These are phyloP conservation scores for Sycobia sp. DNA, from an alignment of 1,140 invertebrate genomes.

Conservation along the genomic window DNA sequence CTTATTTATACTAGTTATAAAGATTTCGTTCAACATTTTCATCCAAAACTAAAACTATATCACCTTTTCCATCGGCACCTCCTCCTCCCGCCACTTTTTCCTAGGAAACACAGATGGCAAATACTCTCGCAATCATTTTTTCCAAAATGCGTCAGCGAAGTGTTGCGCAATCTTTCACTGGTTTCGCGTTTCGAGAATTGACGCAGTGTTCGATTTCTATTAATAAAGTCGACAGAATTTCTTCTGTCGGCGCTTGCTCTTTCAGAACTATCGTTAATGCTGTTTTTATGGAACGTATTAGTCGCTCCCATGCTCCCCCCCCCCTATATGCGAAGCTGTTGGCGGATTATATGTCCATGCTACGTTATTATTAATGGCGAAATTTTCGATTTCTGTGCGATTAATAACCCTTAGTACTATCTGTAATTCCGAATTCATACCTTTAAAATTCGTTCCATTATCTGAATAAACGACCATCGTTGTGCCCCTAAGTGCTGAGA, in stretches of 20 bases:
- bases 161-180: conserved; percentile 10
- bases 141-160: too few species aligned
- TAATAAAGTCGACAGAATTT: too few species aligned
- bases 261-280: not conserved
- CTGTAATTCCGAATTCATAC: too few species aligned
- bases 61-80: not conserved
- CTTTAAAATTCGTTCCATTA: conserved; percentile 48
- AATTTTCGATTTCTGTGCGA: conserved; percentile 5
- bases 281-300: too few species aligned
- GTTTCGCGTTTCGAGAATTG: not conserved
- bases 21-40: not conserved
- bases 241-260: too few species aligned
- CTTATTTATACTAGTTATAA: not conserved
- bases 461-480: conserved; percentile 37
- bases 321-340: conserved; percentile 17
- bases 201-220: too few species aligned
- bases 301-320: not conserved
- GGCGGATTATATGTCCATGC: conserved; percentile 18
- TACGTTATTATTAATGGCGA: not conserved
- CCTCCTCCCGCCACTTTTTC: conserved; percentile 1
- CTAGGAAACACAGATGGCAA: not conserved
- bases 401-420: conserved; percentile 36
- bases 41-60: conserved; percentile 3
- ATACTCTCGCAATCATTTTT: too few species aligned
- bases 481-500: conserved; percentile 38